These are phyloP conservation scores for Aspidapion aeneum DNA, from an alignment of 2,888 invertebrate genomes.

Conservation along the genomic window DNA sequence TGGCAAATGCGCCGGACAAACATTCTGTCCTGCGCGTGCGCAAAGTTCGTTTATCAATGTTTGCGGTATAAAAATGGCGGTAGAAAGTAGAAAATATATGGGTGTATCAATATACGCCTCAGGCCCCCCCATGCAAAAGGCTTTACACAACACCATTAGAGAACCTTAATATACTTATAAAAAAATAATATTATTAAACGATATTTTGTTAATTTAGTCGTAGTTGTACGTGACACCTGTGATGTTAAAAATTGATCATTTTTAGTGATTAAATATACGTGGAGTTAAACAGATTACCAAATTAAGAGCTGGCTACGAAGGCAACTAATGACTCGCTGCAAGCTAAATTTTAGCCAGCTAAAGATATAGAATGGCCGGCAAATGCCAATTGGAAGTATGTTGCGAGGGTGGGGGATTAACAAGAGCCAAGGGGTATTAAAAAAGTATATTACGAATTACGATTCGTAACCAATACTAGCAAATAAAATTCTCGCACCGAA, in stretches of 20 bases:
- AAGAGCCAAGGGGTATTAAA: no score
- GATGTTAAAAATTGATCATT: conserved; percentile 18
- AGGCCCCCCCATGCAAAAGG: not conserved
- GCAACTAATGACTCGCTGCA: no score
- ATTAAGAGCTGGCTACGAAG: no score
- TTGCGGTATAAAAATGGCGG: not conserved
- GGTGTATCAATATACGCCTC: not conserved
- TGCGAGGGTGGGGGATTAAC: no score
- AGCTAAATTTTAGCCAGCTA: no score
- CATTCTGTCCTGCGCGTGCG: no score
- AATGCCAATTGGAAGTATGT: no score
- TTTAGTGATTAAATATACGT: not conserved
- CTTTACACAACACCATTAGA: conserved; percentile 3
- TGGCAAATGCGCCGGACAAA: not conserved
- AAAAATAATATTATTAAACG: not conserved
- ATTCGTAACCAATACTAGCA: no score
- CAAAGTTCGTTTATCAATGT: not conserved
- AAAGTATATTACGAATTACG: no score
- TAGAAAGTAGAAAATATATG: not conserved
- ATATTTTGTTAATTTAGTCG: conserved; percentile 27
- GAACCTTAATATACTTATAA: not conserved
- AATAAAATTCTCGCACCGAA: no score
- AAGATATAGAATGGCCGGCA: no score
- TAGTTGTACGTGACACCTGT: conserved; percentile 26
- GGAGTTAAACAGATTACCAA: not conserved